phyloP scores from a whole-genome alignment of 2,888 invertebrate genomes.

The Conops quadrifasciatus region DNA sequence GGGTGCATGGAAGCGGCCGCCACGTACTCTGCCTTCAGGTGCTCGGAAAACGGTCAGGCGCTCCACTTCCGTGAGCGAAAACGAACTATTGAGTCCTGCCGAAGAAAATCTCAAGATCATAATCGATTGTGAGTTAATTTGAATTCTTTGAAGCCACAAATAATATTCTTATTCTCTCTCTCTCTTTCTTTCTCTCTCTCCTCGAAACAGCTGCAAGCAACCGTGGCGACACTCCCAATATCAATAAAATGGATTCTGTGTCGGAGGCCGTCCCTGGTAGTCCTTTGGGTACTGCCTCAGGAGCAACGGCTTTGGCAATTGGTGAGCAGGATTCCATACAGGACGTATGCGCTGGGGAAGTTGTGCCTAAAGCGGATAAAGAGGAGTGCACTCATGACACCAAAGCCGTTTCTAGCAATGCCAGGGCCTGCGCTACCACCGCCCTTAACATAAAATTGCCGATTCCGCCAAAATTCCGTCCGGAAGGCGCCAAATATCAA shows the following conservation, averaged over 20 bases:
- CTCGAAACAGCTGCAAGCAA: conserved; percentile 52
- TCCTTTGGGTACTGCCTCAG: conserved; percentile 56
- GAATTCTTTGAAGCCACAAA: background rate
- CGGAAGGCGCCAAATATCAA: conserved; percentile 82
- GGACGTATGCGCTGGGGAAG: conserved; percentile 41
- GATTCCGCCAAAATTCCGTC: conserved; percentile 69
- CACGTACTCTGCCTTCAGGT: conserved; percentile 60
- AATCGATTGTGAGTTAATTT: conserved; percentile 51
- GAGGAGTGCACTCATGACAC: background rate
- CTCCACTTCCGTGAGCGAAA: conserved; percentile 67
- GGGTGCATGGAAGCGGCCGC: conserved; percentile 79
- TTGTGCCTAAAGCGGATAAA: background rate
- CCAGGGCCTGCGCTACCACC: conserved; percentile 31
- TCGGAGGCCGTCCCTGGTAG: conserved; percentile 52
- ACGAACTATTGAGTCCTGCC: conserved; percentile 64
- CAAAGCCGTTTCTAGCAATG: conserved; percentile 23
- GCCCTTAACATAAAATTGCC: conserved; percentile 29
- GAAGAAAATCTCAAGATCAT: conserved; percentile 56
- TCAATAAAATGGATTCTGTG: conserved; percentile 44
- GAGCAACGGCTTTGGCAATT: conserved; percentile 48
- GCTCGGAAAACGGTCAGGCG: conserved; percentile 58
- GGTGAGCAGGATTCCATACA: conserved; percentile 53
- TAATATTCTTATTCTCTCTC: background rate
- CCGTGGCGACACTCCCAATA: conserved; percentile 56
- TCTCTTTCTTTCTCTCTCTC: background rate